These are phyloP conservation scores for Zingel zingel DNA, from an alignment of 2,113 vertebrate genomes.

Conservation along the genomic window DNA sequence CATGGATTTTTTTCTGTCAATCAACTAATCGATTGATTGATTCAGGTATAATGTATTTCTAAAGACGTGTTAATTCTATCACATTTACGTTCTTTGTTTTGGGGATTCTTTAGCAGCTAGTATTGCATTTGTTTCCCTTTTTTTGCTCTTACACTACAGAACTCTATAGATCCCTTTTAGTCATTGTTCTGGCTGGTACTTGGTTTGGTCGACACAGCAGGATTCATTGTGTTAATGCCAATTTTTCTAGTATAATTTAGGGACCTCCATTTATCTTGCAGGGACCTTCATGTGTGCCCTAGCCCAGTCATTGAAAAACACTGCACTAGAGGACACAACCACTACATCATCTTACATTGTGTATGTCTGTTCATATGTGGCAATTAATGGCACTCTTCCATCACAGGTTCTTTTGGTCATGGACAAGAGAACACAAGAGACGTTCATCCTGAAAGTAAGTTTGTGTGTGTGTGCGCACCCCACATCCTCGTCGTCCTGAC, in stretches of 20 bases:
- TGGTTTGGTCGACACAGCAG: constrained; percentile 27
- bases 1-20: neutral
- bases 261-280: constrained; percentile 54
- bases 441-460: constrained; percentile 97
- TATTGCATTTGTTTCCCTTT: neutral
- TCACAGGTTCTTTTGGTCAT: constrained; percentile 96
- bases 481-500: constrained; percentile 44
- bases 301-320: constrained; percentile 44
- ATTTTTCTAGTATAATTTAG: constrained; percentile 46
- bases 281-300: constrained; percentile 48
- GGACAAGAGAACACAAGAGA: constrained; percentile 96
- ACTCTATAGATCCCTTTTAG: neutral
- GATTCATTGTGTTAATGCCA: constrained; percentile 25
- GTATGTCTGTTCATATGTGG: constrained; percentile 36
- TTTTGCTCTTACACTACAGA: neutral
- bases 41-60: neutral
- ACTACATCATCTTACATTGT: constrained; percentile 55
- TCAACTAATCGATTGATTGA: neutral
- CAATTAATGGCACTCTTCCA: constrained; percentile 68
- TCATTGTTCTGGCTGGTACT: neutral
- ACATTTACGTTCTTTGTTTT: neutral
- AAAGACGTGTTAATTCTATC: neutral
- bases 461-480: constrained; percentile 28
- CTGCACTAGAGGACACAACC: constrained; percentile 47
- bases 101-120: neutral